phyloP scores from a whole-genome alignment of 92 coral and sea anemone genomes.

The Heliopora coerulea region DNA sequence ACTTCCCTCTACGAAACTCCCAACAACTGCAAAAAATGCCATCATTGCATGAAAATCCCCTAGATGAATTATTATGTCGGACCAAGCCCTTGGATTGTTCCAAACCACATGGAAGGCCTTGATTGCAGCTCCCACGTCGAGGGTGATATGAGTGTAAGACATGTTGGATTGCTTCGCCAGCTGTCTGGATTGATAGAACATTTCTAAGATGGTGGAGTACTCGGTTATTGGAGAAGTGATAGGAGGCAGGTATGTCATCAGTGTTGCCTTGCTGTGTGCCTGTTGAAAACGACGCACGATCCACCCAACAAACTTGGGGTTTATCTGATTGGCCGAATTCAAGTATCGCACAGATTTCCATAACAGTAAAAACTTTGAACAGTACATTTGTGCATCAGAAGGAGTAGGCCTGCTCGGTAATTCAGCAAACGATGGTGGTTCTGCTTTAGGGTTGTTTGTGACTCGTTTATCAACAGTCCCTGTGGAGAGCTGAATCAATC shows the following conservation, averaged over 20 bases:
- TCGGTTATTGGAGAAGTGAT: constrained; percentile 23
- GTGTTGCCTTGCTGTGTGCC: constrained; percentile 10
- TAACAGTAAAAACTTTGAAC: constrained; percentile 13
- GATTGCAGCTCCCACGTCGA: constrained; percentile 31
- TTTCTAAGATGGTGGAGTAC: constrained; percentile 7
- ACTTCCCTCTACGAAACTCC: constrained; percentile 25
- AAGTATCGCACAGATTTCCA: constrained; percentile 28
- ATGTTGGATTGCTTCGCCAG: constrained; percentile 30
- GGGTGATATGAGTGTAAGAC: constrained; percentile 12
- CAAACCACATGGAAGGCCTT: constrained; percentile 30
- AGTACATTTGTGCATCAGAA: background rate
- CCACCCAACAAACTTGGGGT: constrained; percentile 26
- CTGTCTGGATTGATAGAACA: constrained; percentile 31
- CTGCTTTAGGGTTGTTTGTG: constrained; percentile 14
- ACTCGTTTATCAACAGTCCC: background rate
- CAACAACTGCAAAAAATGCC: constrained; percentile 32
- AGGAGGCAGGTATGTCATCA: constrained; percentile 31
- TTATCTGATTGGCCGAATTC: constrained; percentile 19
- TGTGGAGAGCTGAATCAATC: background rate
- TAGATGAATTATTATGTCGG: constrained; percentile 17
- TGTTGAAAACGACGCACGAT: constrained; percentile 2
- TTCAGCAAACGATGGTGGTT: constrained; percentile 20
- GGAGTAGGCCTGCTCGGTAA: background rate
- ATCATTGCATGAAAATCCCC: constrained; percentile 31
- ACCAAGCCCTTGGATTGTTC: constrained; percentile 31